Conservation (phyloP, 2,113 vertebrate genomes). For the Oplegnathus fasciatus region DNA sequence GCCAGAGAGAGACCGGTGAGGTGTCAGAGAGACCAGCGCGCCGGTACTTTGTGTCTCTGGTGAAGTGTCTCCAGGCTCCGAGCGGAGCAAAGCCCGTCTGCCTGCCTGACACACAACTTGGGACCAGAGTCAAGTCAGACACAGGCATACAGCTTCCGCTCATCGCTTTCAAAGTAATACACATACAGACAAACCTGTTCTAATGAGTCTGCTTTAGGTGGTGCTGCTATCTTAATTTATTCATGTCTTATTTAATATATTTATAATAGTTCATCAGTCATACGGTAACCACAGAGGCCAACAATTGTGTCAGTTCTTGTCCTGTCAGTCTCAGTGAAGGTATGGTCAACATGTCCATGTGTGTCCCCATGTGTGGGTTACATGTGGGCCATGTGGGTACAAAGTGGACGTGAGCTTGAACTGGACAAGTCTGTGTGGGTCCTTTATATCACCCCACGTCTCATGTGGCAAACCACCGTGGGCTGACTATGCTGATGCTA, state of each 20-base stretch:
- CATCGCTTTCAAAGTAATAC: conserved; percentile 34
- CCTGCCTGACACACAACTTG: conserved; percentile 42
- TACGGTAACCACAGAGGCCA: too few relatives aligned
- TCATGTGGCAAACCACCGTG: background rate
- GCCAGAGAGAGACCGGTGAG: background rate
- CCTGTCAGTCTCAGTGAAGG: background rate
- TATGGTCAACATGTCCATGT: background rate
- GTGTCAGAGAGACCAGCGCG: background rate
- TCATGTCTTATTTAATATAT: background rate
- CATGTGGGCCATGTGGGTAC: background rate
- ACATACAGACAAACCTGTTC: background rate
- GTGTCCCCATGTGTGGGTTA: too few relatives aligned
- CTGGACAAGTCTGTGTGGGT: too few relatives aligned
- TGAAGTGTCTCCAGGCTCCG: conserved; percentile 30
- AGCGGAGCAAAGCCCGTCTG: conserved; percentile 26
- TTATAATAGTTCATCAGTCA: too few relatives aligned
- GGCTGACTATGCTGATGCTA: background rate
- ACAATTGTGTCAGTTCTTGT: background rate
- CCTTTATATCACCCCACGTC: too few relatives aligned
- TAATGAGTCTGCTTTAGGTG: background rate
- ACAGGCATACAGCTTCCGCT: background rate
- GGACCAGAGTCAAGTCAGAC: conserved; percentile 27
- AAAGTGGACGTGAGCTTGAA: background rate
- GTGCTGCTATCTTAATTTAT: background rate
- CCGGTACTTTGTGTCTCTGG: conserved; percentile 12